Evolutionary conservation across 2,113 vertebrate genomes (phyloP).

Genomic region (Gasterosteus nipponicus): DNA sequence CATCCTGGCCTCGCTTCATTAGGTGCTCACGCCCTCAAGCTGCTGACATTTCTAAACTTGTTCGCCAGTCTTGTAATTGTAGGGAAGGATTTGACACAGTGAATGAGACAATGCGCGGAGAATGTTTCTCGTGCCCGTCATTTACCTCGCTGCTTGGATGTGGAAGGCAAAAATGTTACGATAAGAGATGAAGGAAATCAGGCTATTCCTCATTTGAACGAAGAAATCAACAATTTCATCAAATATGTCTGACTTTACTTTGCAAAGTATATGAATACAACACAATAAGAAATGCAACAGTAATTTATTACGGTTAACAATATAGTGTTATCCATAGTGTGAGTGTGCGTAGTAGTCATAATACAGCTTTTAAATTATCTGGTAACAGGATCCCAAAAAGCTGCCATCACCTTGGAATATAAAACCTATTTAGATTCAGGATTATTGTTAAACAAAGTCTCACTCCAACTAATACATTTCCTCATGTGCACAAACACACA

Average conservation of each 20-base stretch:
- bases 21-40: constrained; percentile 76
- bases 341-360: background rate
- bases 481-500: background rate
- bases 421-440: background rate
- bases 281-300: background rate
- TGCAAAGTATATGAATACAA: background rate
- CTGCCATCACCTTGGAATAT: constrained; percentile 14
- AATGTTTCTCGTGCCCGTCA: constrained; percentile 29
- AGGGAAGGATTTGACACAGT: constrained; percentile 71
- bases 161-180: background rate
- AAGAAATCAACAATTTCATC: background rate
- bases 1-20: constrained; percentile 77
- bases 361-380: background rate
- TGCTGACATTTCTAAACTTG: constrained; percentile 81
- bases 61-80: constrained; percentile 74
- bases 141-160: constrained; percentile 1
- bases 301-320: constrained; percentile 12
- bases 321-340: background rate
- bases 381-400: constrained; percentile 12
- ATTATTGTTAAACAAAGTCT: background rate
- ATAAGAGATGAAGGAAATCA: constrained; percentile 3
- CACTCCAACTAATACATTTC: background rate
- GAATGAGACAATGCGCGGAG: constrained; percentile 31
- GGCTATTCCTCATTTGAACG: background rate
- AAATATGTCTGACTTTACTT: background rate